Evolutionary conservation across 2,113 vertebrate genomes (phyloP), one percentile per base, ranked within the genome.

Genomic region (Malaclemys terrapin): DNA sequence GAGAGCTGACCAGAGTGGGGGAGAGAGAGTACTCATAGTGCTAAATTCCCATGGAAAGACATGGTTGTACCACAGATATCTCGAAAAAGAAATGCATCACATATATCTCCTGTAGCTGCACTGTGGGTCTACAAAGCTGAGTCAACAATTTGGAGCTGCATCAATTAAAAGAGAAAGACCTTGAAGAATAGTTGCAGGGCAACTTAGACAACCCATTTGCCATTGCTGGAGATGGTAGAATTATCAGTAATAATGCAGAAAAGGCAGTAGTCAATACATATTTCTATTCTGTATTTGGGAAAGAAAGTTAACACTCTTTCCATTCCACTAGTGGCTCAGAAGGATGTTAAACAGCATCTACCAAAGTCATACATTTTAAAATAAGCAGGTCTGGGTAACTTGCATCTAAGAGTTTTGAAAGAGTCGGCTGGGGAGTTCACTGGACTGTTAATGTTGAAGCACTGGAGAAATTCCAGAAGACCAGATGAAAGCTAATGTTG

Each of bases 31-130:
- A 49, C 57, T 86, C 89, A 49, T 2, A 82, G 8, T 96, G 65
- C 83, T 91, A 86, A 89, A 87, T 42, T 84, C 87, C 95, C 9
- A 2, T 84, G 89, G 82, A 96, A 95, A 96, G 82, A 93, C 83
- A 27, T 54, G 82, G 57, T 91, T 97, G 82, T 93, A 49, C 91
- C 95, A 20, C 90, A 96, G 94, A 85, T 16, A 93, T 92, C 92
- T 97, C 82, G 96, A 93, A 94, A 97, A 95, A 95, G 53, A 72
- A 97, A 88, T 69, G 54, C 42, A 95, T 96, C 45, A 90, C 89
- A 94, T 95, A 92, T 95, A 95, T 97, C 97, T 97, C 92, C 88
- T 94, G 92, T 96, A 97, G 94, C 90, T 94, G 75, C 93, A 97
- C 82, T 80, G 92, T 95, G 95, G 90, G 85, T 95, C 96, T 97